Percentiles rank a stretch among this genome's conserved stretches.
These are phyloP conservation scores for Chaetops frenatus DNA, from an alignment of 2,113 vertebrate genomes.

Conservation along the genomic window DNA sequence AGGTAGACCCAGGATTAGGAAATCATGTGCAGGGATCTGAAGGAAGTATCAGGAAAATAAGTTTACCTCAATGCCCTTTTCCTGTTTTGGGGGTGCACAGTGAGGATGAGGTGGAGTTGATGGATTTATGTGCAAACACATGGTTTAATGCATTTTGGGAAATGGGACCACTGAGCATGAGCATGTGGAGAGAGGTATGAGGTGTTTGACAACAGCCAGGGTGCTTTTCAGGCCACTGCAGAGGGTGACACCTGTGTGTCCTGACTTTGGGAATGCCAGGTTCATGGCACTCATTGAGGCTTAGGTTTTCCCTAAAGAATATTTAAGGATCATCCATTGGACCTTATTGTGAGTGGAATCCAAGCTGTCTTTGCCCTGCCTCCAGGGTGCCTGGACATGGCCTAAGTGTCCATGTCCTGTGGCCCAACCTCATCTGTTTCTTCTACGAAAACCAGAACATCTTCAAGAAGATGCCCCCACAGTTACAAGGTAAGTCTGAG, in stretches of 20 bases:
- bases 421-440: not conserved
- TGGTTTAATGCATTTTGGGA: not conserved
- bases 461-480: not conserved
- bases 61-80: not conserved
- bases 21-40: not conserved
- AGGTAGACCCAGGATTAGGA: not conserved
- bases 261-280: not conserved
- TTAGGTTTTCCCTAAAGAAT: not conserved
- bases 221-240: not conserved
- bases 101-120: not conserved
- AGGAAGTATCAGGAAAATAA: not conserved
- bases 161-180: not conserved
- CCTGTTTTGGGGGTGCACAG: not conserved
- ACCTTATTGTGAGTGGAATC: not conserved
- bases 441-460: not conserved
- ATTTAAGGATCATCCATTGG: not conserved
- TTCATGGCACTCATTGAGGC: not conserved
- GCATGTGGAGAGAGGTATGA: not conserved
- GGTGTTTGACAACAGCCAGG: not conserved
- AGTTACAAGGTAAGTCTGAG: not conserved
- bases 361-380: not conserved
- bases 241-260: not conserved
- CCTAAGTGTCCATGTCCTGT: not conserved
- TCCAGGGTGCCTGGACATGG: not conserved
- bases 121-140: not conserved